Percentiles rank a stretch among this genome's conserved stretches.
These are phyloP conservation scores for Andricus quercusramuli DNA, from an alignment of 2,888 invertebrate genomes.

Conservation along the genomic window DNA sequence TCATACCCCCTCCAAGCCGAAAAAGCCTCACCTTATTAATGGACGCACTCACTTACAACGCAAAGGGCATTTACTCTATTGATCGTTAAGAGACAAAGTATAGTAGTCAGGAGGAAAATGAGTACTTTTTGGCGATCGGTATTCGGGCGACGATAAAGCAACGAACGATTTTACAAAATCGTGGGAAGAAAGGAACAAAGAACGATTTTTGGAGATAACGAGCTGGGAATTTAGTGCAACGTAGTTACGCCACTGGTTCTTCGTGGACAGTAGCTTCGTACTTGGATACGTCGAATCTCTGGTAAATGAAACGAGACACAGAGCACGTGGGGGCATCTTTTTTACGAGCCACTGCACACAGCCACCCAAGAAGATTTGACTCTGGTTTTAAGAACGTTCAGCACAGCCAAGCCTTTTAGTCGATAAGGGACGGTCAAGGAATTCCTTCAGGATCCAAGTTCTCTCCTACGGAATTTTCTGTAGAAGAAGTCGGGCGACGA, in stretches of 20 bases:
- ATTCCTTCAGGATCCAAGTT: conserved; percentile 34
- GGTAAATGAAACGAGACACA: conserved; percentile 57
- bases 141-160: conserved; percentile 5
- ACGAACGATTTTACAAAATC: conserved; percentile 24
- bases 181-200: conserved; percentile 39
- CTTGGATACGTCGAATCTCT: conserved; percentile 51
- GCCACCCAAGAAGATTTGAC: conserved; percentile 73
- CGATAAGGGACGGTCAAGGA: conserved; percentile 39
- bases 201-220: conserved; percentile 54
- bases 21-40: no score
- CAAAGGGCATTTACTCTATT: background rate
- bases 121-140: conserved; percentile 33
- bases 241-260: conserved; percentile 52
- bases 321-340: conserved; percentile 41
- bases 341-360: conserved; percentile 46
- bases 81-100: conserved; percentile 6
- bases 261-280: conserved; percentile 41
- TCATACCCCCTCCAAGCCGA: no score
- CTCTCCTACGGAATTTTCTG: conserved; percentile 37
- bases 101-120: conserved; percentile 4
- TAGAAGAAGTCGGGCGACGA: conserved; percentile 20
- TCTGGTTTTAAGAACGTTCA: conserved; percentile 65
- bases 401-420: conserved; percentile 27
- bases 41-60: background rate
- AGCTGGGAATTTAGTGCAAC: conserved; percentile 41